Percentiles rank a stretch among this genome's conserved stretches.
Conservation (phyloP, 2,888 invertebrate genomes). For the Kuschelorhynchus macadamiae region DNA sequence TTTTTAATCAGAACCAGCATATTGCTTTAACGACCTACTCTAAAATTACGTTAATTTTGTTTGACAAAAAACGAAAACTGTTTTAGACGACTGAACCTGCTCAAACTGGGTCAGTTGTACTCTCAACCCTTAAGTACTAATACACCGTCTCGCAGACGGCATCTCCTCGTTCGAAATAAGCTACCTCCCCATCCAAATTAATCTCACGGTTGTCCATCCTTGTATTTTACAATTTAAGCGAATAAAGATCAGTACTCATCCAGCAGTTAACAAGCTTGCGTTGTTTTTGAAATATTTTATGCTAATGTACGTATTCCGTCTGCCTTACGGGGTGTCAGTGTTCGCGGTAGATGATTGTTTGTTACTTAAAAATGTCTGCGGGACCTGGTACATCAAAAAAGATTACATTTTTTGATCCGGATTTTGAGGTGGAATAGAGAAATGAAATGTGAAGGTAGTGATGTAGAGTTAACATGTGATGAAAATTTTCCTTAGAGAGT, state of each 20-base stretch:
- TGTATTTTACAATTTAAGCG: slow-evolving; percentile 4
- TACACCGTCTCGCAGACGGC: slow-evolving; percentile 8
- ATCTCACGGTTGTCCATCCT: neutral
- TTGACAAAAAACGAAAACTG: no score
- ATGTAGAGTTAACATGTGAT: slow-evolving; percentile 1
- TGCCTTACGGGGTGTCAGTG: slow-evolving; percentile 3
- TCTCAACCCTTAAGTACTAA: slow-evolving; percentile 14
- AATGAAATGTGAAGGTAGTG: neutral
- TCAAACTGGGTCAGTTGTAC: no score
- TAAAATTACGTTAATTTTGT: no score
- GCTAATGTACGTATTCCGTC: neutral
- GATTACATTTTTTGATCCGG: slow-evolving; percentile 3
- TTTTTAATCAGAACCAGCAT: no score
- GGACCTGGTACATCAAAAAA: neutral
- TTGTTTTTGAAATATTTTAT: no score
- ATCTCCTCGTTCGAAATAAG: neutral
- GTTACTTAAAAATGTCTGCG: no score
- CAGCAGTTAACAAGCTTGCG: neutral
- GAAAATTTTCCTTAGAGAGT: slow-evolving; percentile 10
- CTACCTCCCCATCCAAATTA: neutral
- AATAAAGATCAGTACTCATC: no score
- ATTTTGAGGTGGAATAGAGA: slow-evolving; percentile 2
- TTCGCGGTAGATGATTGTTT: neutral
- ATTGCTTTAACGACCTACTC: no score
- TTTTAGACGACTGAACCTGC: no score